Evolutionary conservation across 2,888 invertebrate species (phyloP), one percentile per base, ranked within the genome.

Genomic region (Amphipoea lucens): DNA sequence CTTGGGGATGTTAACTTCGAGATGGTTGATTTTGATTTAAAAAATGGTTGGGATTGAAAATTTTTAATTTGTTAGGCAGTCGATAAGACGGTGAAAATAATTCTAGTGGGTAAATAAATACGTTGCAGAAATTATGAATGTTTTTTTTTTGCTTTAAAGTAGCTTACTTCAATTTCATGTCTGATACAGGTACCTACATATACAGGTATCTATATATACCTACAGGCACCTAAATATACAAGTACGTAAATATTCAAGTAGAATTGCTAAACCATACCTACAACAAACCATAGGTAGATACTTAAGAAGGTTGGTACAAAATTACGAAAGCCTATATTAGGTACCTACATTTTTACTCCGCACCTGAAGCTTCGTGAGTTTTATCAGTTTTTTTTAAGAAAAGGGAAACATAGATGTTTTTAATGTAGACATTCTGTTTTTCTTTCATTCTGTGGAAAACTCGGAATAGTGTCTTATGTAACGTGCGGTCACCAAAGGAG

Each of bases 301-400:
- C 17, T 1, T 36, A n/a, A 36, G 11, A n/a, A n/a, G 36, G n/a
- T 45, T 11, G 14, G 9, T 45, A 45, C 2, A 63, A 42, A 36
- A 57, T 54, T 66, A 78, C 4, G 51, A 66, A n/a, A 54, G 12
- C 29, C 29, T 20, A 66, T 36, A n/a, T 20, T 29, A 40, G 4
- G 4, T 40, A 51, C 29, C 3, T 42, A 65, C 20, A 42, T 70
- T 51, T 62, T 42, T 54, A 23, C 17, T 9, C 40, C 4, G 5
- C 40, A 23, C 2, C n/a, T 40, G 29, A 74, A 45, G 36, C 36
- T 45, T 54, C 23, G 3, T 23, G 45, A 74, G 45, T 40, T 77
- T 60, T 17, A 23, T 63, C 23, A 40, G 36, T 54, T 57, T 79
- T 76, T 76, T 75, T 14, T 57, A 82, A 66, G 54, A 62, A 83